These are phyloP conservation scores for Clusia tigrina DNA, from an alignment of 2,888 invertebrate genomes.

Conservation along the genomic window DNA sequence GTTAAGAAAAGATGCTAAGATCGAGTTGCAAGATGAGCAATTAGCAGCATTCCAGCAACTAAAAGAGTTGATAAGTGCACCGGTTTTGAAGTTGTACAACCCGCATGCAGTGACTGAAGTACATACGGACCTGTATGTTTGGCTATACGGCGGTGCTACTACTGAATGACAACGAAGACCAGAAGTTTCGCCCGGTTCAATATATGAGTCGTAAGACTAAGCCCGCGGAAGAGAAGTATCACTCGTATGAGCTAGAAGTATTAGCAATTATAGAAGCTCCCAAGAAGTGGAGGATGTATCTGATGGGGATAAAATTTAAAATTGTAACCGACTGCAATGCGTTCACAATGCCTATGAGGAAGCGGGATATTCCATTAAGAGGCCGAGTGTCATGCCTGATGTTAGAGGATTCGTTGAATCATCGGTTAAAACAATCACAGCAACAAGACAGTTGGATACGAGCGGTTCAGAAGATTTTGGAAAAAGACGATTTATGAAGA, in stretches of 20 bases:
- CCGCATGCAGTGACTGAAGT: slow-evolving; percentile 34
- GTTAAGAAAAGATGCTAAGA: slow-evolving; percentile 26
- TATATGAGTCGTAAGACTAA: slow-evolving; percentile 35
- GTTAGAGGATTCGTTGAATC: slow-evolving; percentile 22
- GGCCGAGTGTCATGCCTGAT: slow-evolving; percentile 28
- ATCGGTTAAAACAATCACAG: slow-evolving; percentile 26
- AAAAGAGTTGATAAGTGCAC: slow-evolving; percentile 29
- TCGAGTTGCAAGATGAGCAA: slow-evolving; percentile 27
- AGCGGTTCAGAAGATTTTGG: slow-evolving; percentile 25
- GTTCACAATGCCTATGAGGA: slow-evolving; percentile 31
- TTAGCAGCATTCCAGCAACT: slow-evolving; percentile 27
- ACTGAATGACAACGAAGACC: slow-evolving; percentile 32
- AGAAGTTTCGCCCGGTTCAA: slow-evolving; percentile 27
- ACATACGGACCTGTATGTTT: slow-evolving; percentile 34
- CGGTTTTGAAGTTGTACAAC: slow-evolving; percentile 33
- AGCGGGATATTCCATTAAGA: slow-evolving; percentile 29
- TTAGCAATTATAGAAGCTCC: slow-evolving; percentile 42
- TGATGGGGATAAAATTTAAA: slow-evolving; percentile 30
- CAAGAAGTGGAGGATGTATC: slow-evolving; percentile 40
- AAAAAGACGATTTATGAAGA: slow-evolving; percentile 20
- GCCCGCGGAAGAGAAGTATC: slow-evolving; percentile 28
- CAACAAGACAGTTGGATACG: slow-evolving; percentile 23
- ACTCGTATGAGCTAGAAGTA: slow-evolving; percentile 44
- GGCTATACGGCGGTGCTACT: slow-evolving; percentile 37
- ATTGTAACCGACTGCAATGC: slow-evolving; percentile 38